Conservation (phyloP, 2,113 vertebrate species). For the Phocoena phocoena region DNA sequence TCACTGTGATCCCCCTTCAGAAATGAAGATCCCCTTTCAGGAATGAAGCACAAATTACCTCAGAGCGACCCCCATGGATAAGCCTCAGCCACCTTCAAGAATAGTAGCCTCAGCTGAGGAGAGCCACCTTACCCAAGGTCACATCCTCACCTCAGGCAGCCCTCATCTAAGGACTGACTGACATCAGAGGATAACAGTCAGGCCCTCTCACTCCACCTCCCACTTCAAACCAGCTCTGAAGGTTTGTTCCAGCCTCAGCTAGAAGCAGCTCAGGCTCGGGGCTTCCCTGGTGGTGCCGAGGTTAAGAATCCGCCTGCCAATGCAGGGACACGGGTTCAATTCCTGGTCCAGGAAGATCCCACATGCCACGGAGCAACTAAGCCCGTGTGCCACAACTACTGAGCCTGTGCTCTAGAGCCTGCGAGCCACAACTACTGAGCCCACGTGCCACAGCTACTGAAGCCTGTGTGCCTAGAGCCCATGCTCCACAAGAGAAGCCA, state of each 20-base stretch:
- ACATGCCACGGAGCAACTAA: too few relatives aligned
- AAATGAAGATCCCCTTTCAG: not conserved
- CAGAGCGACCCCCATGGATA: not conserved
- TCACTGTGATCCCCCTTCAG: not conserved
- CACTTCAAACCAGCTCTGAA: not conserved
- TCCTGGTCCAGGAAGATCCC: too few relatives aligned
- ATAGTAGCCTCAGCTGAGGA: not conserved
- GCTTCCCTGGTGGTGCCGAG: too few relatives aligned
- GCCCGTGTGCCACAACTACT: too few relatives aligned
- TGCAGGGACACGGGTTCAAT: too few relatives aligned
- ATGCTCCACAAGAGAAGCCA: too few relatives aligned
- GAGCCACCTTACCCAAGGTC: not conserved
- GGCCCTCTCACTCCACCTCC: not conserved
- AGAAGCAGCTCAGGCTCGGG: not conserved
- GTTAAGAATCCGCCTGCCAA: too few relatives aligned
- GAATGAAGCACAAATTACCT: not conserved
- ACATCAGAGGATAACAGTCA: not conserved
- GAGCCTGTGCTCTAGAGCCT: too few relatives aligned
- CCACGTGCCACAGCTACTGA: too few relatives aligned
- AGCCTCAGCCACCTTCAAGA: not conserved
- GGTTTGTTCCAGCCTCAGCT: not conserved
- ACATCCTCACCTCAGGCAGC: not conserved
- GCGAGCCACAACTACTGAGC: too few relatives aligned
- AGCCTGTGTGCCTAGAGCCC: too few relatives aligned
- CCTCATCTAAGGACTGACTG: not conserved